Evolutionary conservation across 2,797 vertebrate species (phyloP).

Genomic region (Ceryle rudis): DNA sequence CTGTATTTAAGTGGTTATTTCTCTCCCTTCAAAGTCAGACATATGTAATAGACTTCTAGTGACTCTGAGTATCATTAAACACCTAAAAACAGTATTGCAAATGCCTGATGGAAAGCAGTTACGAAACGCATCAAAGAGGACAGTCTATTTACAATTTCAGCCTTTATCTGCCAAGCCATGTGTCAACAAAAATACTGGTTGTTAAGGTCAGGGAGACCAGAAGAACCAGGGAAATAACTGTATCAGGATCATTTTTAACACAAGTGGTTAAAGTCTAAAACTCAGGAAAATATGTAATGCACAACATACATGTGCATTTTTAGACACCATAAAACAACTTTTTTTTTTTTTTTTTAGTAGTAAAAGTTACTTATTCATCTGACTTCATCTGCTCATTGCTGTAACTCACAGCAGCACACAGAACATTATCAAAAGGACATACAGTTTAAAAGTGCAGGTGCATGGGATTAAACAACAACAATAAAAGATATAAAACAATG

Average conservation of each 20-base stretch:
- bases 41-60: not conserved
- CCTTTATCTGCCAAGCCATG: conserved; percentile 41
- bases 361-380: not conserved
- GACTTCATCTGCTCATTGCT: not conserved
- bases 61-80: not conserved
- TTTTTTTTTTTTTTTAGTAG: not conserved
- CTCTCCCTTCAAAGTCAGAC: not conserved
- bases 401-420: not conserved
- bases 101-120: not conserved
- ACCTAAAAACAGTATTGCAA: conserved; percentile 32
- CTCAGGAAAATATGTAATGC: not conserved
- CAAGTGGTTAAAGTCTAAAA: not conserved
- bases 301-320: not conserved
- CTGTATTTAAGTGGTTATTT: not conserved
- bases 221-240: not conserved
- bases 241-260: not conserved
- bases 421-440: not conserved
- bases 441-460: not conserved
- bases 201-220: not conserved
- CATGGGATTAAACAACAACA: not conserved
- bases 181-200: not conserved
- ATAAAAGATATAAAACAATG: not conserved
- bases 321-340: not conserved
- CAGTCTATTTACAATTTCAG: not conserved
- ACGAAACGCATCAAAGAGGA: conserved; percentile 39